A percentile compares a stretch with the other conserved stretches of the same genome.
These are phyloP conservation scores for Geophilus truncorum DNA, from an alignment of 2,888 invertebrate species.

Conservation along the genomic window DNA sequence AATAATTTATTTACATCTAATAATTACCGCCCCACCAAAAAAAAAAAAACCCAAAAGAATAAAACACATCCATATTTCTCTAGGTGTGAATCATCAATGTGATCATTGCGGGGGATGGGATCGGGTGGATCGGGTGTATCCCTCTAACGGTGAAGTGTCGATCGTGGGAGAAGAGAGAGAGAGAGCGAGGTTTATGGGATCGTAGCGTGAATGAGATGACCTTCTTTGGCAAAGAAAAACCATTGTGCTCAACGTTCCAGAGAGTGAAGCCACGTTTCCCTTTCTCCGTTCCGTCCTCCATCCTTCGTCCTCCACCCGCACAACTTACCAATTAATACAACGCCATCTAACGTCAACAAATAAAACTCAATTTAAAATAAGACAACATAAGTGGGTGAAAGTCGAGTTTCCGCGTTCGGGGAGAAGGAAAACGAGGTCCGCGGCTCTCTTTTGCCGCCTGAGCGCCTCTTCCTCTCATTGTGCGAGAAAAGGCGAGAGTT, in stretches of 20 bases:
- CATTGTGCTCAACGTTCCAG: neutral
- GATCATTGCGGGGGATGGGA: neutral
- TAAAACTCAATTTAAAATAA: neutral
- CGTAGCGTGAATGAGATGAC: neutral
- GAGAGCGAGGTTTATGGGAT: neutral
- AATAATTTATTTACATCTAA: no score
- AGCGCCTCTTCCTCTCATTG: conserved; percentile 10
- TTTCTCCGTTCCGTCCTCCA: neutral
- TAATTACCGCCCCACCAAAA: no score
- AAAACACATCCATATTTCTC: no score
- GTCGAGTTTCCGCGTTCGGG: neutral
- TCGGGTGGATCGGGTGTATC: no score
- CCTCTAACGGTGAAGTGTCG: neutral
- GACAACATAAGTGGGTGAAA: neutral
- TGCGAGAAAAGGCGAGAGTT: neutral
- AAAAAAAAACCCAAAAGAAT: no score
- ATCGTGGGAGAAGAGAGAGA: neutral
- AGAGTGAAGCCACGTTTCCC: neutral
- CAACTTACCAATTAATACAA: no score
- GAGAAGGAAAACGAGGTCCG: neutral
- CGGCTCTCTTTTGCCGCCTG: neutral
- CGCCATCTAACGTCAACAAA: no score
- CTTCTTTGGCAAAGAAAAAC: neutral
- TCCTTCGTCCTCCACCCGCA: no score
- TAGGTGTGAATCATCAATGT: no score